A percentile compares a stretch with the other conserved stretches of the same genome.
These are phyloP conservation scores for Lasioglossum baleicum DNA, from an alignment of 1,140 invertebrate species.

Conservation along the genomic window DNA sequence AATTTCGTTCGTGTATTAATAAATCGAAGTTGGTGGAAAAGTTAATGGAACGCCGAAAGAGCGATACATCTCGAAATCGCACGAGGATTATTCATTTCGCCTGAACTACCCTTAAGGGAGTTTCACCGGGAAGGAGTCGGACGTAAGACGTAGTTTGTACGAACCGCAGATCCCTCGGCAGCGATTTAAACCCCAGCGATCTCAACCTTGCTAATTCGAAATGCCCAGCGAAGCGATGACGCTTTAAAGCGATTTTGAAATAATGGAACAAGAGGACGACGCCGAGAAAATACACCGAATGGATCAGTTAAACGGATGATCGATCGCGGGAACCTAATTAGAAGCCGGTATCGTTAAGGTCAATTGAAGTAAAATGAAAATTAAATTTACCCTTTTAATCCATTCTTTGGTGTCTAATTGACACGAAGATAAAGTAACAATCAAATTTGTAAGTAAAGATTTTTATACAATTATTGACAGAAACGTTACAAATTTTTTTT, in stretches of 20 bases:
- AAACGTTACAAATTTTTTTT: too few species aligned
- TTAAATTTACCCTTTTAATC: too few species aligned
- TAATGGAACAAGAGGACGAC: not conserved
- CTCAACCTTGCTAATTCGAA: slow-evolving; percentile 50
- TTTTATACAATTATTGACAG: too few species aligned
- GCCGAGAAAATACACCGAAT: not conserved
- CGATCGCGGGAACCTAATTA: too few species aligned
- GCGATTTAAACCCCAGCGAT: slow-evolving; percentile 53
- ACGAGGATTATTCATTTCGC: slow-evolving; percentile 61
- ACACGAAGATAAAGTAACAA: too few species aligned
- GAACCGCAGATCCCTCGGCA: slow-evolving; percentile 50
- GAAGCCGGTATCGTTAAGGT: too few species aligned
- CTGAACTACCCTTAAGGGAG: slow-evolving; percentile 60
- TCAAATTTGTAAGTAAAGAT: too few species aligned
- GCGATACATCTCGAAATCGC: slow-evolving; percentile 28
- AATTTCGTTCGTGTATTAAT: not conserved
- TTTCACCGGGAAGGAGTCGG: slow-evolving; percentile 21
- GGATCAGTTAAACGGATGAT: not conserved
- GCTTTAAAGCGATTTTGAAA: slow-evolving; percentile 42
- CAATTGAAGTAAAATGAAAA: too few species aligned
- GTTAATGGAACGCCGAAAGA: slow-evolving; percentile 25
- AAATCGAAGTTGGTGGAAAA: not conserved
- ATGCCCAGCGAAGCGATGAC: slow-evolving; percentile 36
- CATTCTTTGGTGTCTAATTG: too few species aligned
- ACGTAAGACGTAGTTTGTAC: slow-evolving; percentile 34